Conservation (phyloP, 2,888 invertebrate genomes). For the Folsomia manolachei region DNA sequence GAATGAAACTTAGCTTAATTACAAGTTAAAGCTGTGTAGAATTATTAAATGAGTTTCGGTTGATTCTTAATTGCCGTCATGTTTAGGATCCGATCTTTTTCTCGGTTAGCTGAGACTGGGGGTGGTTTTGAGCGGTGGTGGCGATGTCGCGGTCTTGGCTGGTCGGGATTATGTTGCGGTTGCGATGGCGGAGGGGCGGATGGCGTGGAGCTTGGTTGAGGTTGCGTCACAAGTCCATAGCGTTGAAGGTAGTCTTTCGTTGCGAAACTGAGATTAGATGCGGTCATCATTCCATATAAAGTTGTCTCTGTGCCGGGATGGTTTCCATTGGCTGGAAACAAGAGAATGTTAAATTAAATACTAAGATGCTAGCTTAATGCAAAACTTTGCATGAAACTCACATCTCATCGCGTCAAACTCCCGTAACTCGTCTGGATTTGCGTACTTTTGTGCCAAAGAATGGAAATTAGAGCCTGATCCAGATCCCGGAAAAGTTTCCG, state of each 20-base stretch:
- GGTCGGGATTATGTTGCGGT: neutral
- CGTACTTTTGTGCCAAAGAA: constrained; percentile 30
- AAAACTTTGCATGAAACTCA: neutral
- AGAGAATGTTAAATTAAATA: neutral
- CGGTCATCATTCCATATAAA: constrained; percentile 47
- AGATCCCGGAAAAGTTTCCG: constrained; percentile 26
- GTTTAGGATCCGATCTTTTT: constrained; percentile 39
- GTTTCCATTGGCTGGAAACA: neutral
- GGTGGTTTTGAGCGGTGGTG: neutral
- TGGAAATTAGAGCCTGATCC: constrained; percentile 16
- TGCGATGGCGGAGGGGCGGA: neutral
- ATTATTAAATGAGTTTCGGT: constrained; percentile 40
- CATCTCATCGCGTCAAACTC: constrained; percentile 26
- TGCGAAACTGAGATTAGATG: constrained; percentile 44
- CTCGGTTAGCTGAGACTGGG: neutral
- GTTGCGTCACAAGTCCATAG: constrained; percentile 41
- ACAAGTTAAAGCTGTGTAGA: neutral
- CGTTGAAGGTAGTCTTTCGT: constrained; percentile 48
- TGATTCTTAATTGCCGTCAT: constrained; percentile 44
- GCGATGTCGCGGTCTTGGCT: neutral
- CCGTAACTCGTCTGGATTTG: constrained; percentile 25
- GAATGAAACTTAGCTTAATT: no score
- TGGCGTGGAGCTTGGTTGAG: neutral
- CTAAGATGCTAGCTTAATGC: neutral
- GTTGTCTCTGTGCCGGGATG: constrained; percentile 39